phyloP scores from a whole-genome alignment of 2,797 vertebrate genomes.

The Aphelocoma californica region DNA sequence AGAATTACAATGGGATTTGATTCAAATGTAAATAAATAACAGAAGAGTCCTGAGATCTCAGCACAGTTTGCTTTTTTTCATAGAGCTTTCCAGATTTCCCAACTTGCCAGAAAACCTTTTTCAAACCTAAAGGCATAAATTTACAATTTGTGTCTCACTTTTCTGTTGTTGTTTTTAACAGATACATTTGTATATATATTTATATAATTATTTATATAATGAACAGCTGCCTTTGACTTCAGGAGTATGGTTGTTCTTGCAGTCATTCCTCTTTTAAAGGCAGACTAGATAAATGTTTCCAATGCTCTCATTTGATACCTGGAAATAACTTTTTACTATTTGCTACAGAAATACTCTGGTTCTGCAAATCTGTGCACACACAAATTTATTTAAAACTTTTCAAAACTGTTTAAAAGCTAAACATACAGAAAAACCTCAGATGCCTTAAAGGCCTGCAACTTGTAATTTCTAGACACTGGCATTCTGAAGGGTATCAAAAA shows the following conservation, averaged over 20 bases:
- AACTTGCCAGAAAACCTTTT: constrained; percentile 22
- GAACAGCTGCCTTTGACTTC: not conserved
- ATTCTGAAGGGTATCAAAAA: not conserved
- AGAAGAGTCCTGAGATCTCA: constrained; percentile 34
- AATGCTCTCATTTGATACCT: not conserved
- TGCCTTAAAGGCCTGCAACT: not conserved
- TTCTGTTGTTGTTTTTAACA: not conserved
- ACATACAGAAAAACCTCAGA: not conserved
- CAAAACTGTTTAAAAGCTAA: not conserved
- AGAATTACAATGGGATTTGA: constrained; percentile 37
- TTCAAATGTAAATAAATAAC: constrained; percentile 61
- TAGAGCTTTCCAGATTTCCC: constrained; percentile 10
- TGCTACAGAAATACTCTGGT: not conserved
- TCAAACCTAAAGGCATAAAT: not conserved
- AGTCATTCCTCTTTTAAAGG: not conserved
- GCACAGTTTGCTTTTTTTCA: not conserved
- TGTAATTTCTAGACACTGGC: not conserved
- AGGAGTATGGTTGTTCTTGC: not conserved
- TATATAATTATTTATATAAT: not conserved
- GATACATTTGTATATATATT: not conserved
- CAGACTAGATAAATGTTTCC: not conserved
- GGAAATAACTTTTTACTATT: not conserved
- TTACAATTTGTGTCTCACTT: not conserved
- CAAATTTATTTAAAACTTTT: not conserved
- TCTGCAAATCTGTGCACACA: not conserved